Percentiles rank a stretch among this genome's conserved stretches.
Evolutionary conservation across 92 coral and sea anemone genomes (phyloP).

Genomic region (Zoanthus gigantus): DNA sequence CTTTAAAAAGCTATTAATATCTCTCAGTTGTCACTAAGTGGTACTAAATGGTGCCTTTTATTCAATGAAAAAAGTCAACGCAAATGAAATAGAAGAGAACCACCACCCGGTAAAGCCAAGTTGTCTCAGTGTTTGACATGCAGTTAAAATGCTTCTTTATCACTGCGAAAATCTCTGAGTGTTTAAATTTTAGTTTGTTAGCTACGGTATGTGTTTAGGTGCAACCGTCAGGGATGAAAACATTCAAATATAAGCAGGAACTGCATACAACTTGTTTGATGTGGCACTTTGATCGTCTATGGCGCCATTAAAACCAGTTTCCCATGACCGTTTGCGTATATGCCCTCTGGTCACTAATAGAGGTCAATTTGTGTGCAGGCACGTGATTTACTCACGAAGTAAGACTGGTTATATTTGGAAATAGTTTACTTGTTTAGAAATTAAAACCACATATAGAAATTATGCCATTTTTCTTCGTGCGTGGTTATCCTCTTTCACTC

Average conservation of each 20-base stretch:
- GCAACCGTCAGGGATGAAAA: slow-evolving; percentile 14
- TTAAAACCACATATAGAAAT: slow-evolving; percentile 32
- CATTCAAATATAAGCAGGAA: not conserved
- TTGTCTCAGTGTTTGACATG: not conserved
- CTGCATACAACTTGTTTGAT: not conserved
- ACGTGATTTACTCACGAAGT: slow-evolving; percentile 21
- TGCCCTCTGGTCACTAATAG: slow-evolving; percentile 30
- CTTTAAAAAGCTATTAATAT: slow-evolving; percentile 23
- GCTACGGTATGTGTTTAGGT: slow-evolving; percentile 16
- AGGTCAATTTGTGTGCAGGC: slow-evolving; percentile 34
- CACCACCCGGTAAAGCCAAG: not conserved
- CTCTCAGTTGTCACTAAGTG: slow-evolving; percentile 39
- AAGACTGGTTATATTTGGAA: slow-evolving; percentile 36
- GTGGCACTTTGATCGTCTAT: not conserved
- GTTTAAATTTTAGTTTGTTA: not conserved
- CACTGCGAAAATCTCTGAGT: not conserved
- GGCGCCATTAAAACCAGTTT: slow-evolving; percentile 45
- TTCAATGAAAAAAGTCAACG: not conserved
- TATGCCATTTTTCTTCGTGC: not conserved
- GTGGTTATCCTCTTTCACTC: not conserved
- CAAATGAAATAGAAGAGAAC: slow-evolving; percentile 8
- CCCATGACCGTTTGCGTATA: slow-evolving; percentile 44
- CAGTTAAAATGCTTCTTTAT: not conserved
- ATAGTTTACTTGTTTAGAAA: slow-evolving; percentile 32
- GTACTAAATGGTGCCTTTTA: slow-evolving; percentile 12